Percentiles rank a stretch among this genome's conserved stretches.
phyloP scores from a whole-genome alignment of 2,113 vertebrate genomes.

The Dasypus novemcinctus region DNA sequence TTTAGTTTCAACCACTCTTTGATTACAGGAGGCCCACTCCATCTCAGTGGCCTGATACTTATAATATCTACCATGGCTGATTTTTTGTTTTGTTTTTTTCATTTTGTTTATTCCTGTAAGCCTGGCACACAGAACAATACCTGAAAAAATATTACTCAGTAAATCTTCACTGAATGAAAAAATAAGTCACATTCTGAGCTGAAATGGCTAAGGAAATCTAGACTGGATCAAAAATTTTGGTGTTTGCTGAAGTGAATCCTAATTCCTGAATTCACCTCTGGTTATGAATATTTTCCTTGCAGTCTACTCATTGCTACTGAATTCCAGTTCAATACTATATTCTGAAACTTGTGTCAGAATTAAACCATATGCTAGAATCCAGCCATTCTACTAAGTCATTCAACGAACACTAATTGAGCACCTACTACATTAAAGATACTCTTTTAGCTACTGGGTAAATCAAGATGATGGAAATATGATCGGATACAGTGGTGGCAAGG shows the following conservation, averaged over 20 bases:
- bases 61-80: neutral
- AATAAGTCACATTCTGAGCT: neutral
- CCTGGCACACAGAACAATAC: neutral
- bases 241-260: neutral
- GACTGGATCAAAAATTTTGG: neutral
- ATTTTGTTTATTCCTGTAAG: neutral
- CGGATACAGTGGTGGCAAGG: neutral
- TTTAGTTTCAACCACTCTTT: neutral
- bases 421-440: neutral
- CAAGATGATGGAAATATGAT: neutral
- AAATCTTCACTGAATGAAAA: neutral
- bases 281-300: neutral
- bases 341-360: neutral
- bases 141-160: neutral
- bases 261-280: neutral
- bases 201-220: neutral
- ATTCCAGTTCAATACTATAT: constrained; percentile 13
- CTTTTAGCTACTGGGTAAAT: neutral
- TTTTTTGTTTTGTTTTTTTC: neutral
- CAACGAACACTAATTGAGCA: neutral
- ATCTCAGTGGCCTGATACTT: neutral
- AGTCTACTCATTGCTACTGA: neutral
- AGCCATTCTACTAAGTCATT: neutral
- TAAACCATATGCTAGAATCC: neutral
- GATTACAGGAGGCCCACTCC: neutral